Conservation (phyloP, 2,888 invertebrate genomes). For the Lucinisca nassula region DNA sequence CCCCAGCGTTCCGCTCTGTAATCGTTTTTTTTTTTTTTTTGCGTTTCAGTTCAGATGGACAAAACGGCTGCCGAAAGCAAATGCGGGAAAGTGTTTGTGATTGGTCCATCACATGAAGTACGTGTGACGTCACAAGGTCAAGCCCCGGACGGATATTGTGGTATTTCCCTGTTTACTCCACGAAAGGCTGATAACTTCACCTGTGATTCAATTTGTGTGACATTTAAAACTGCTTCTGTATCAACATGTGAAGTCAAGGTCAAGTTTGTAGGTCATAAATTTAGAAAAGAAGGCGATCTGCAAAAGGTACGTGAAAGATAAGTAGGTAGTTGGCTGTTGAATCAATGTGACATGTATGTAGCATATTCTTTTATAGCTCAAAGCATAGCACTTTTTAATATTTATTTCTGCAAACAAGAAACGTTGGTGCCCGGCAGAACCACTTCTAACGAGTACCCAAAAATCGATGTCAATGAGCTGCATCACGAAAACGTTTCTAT, state of each 20-base stretch:
- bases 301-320: constrained; percentile 42
- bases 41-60: constrained; percentile 55
- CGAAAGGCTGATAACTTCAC: constrained; percentile 44
- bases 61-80: constrained; percentile 25
- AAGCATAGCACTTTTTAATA: no score
- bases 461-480: no score
- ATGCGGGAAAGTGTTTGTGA: constrained; percentile 53
- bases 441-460: no score
- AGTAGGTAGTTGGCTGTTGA: no score
- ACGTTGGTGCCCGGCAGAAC: no score
- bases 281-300: constrained; percentile 56
- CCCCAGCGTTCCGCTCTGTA: no score
- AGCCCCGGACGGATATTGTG: constrained; percentile 63
- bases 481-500: no score
- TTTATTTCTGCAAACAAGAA: no score
- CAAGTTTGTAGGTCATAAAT: constrained; percentile 65
- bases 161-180: constrained; percentile 51
- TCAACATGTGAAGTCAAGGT: constrained; percentile 62
- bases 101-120: constrained; percentile 53
- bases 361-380: no score
- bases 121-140: constrained; percentile 46
- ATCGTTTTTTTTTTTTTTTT: no score
- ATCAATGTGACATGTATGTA: no score
- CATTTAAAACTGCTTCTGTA: constrained; percentile 58
- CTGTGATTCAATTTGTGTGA: constrained; percentile 67